phyloP scores from a whole-genome alignment of 1,140 invertebrate genomes.

The Microplitis mediator region DNA sequence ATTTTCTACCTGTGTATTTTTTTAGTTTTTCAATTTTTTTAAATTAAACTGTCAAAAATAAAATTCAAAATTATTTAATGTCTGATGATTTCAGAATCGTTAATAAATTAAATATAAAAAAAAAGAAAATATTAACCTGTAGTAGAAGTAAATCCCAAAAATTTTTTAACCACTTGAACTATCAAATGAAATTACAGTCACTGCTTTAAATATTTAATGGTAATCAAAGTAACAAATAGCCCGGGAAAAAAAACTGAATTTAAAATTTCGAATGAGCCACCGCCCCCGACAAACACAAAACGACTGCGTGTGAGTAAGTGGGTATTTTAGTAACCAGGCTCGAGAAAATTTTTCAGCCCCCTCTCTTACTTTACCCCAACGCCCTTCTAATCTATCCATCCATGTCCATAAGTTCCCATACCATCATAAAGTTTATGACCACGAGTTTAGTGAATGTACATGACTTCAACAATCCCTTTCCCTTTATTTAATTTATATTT shows the following conservation, averaged over 20 bases:
- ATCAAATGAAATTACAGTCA: too few species aligned
- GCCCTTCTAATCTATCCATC: constrained; percentile 26
- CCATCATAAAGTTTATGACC: too few species aligned
- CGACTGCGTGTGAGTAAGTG: background rate
- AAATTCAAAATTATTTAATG: too few species aligned
- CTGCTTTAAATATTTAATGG: too few species aligned
- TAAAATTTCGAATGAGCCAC: background rate
- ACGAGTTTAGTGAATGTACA: too few species aligned
- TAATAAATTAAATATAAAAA: background rate
- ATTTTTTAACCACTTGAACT: too few species aligned
- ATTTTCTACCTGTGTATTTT: too few species aligned
- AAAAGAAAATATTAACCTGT: background rate
- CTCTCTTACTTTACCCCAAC: constrained; percentile 18
- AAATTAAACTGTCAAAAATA: too few species aligned
- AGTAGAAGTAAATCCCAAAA: background rate
- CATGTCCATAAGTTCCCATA: too few species aligned
- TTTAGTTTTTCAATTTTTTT: too few species aligned
- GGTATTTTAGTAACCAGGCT: background rate
- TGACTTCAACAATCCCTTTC: background rate
- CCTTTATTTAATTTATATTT: background rate
- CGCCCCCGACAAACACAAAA: background rate
- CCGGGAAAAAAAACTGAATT: background rate
- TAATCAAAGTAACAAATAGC: too few species aligned
- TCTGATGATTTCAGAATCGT: too few species aligned
- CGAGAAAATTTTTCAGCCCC: background rate